Base-by-base conservation (phyloP, 2,113 vertebrate genomes). In the Seriola quinqueradiata region DNA sequence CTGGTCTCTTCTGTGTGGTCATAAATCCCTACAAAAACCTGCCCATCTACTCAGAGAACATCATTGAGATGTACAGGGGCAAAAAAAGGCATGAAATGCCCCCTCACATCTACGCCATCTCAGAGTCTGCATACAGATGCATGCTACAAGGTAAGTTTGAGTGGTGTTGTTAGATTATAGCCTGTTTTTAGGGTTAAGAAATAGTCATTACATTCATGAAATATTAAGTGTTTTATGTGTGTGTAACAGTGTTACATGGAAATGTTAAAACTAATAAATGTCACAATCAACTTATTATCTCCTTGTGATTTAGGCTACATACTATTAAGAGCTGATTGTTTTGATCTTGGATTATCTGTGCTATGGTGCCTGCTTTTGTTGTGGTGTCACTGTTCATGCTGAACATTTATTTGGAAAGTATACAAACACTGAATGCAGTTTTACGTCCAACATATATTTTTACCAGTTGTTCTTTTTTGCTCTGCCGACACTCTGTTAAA, bases 21-120 rank as follows among this genome's bases (percentile, higher is more conserved):
- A 99, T 99, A 90, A 99, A 99, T 76, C 98, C 98, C 57, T 99
- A 99, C 95, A 99, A 99, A 95, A 98, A 99, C 92, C 97, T 99
- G 46, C 98, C 98, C 5, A 99, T 99, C 87, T 99, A 99, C 86
- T 98, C 98, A 0, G 98, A 99, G 86, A 99, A 99, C 87, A 99
- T 99, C 68, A 98, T 99, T 1, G 98, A 99, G 91, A 99, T 99
- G 98, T 99, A 99, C 94, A 92, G 98, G 73, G 98, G 98, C 64
- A 99, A 99, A 93, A 99, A 99, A 83, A 97, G 98, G 70, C 98
- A 99, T 0, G 98, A 99, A 87, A 99, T 99, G 97, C 98, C 98
- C 0, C 98, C 98, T 0, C 98, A 99, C 93, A 99, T 99, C 88
- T 99, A 99, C 0, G 98, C 98, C 12, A 99, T 99, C 87, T 99